These are phyloP conservation scores for Hafferia zeledoni DNA, from an alignment of 2,797 vertebrate species.

Conservation along the genomic window DNA sequence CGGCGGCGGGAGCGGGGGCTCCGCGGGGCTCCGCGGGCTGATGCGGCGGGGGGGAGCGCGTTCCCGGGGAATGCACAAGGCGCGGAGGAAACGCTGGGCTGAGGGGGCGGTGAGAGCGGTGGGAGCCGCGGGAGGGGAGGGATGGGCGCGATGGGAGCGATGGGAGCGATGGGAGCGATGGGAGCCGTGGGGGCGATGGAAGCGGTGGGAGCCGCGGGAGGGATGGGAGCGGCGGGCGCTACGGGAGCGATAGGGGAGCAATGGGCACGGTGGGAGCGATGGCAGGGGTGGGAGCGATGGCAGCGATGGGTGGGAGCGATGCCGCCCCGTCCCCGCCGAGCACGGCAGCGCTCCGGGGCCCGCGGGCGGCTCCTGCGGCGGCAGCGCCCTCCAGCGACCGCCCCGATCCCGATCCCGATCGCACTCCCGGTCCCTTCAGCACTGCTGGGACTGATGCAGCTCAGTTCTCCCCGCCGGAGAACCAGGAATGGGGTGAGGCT, in stretches of 20 bases:
- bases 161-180: background rate
- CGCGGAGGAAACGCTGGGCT: background rate
- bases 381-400: background rate
- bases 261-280: too few relatives aligned
- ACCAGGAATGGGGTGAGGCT: background rate
- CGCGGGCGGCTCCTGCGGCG: background rate
- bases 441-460: accelerated
- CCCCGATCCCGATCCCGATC: too few relatives aligned
- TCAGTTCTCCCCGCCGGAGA: accelerated
- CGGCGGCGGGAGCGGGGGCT: accelerated
- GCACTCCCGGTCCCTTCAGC: background rate
- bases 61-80: accelerated
- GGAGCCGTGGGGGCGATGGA: accelerated
- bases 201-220: background rate
- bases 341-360: background rate
- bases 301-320: background rate
- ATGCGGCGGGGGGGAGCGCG: accelerated
- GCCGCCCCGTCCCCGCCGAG: background rate
- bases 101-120: background rate
- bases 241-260: background rate
- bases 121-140: too few relatives aligned
- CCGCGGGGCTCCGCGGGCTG: background rate
- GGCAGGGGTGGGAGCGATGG: background rate
- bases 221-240: accelerated
- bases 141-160: too few relatives aligned